A percentile compares a stretch with the other conserved stretches of the same genome.
These are phyloP conservation scores for western clawed frog (Xenopus tropicalis) DNA, from an alignment of 2,113 vertebrate genomes.

Conservation along the genomic window UCB_Xtro_10.0 CM004447.2:40234501-40235000, in stretches of 20 bases:
- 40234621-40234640: neutral
- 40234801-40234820: conserved; percentile 52
- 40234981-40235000: conserved; percentile 36
- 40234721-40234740: no score
- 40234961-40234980: neutral
- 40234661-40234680: neutral
- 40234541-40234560: neutral
- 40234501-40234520: neutral
- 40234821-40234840: conserved; percentile 56
- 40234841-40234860: conserved; percentile 35
- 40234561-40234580: neutral
- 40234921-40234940: neutral
- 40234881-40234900: conserved; percentile 11
- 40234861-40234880: conserved; percentile 10
- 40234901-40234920: conserved; percentile 23
- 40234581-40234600: neutral
- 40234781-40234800: conserved; percentile 46
- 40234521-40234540: neutral
- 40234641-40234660: neutral
- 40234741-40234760: no score
- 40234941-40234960: conserved; percentile 11
- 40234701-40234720: no score
- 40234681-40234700: neutral
- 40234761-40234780: no score
- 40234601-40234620: neutral